Evolutionary conservation across 2,888 invertebrate species (phyloP).

Genomic region (Chrysopilus asiliformis): DNA sequence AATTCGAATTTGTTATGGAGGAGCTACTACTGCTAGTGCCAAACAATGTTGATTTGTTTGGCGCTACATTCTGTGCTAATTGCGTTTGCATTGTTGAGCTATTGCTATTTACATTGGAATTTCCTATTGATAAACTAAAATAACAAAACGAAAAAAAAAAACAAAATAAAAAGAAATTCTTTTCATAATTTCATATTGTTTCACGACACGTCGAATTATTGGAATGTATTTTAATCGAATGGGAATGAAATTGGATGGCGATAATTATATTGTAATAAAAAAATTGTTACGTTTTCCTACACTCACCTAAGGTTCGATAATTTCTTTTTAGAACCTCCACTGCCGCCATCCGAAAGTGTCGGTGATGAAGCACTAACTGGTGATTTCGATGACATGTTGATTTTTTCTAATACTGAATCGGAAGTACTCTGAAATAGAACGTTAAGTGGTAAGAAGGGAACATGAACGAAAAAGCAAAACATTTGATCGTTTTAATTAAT

Average conservation of each 20-base stretch:
- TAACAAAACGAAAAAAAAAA: no score
- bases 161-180: no score
- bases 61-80: constrained; percentile 23
- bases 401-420: constrained; percentile 42
- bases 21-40: constrained; percentile 15
- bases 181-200: no score
- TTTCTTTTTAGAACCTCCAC: constrained; percentile 16
- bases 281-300: no score
- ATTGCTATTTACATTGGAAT: constrained; percentile 30
- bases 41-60: constrained; percentile 34
- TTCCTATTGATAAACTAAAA: constrained; percentile 33
- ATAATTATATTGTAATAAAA: not conserved
- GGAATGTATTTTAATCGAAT: no score
- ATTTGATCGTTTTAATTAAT: not conserved
- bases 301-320: constrained; percentile 13
- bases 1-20: constrained; percentile 9
- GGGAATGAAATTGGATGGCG: not conserved
- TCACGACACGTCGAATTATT: no score
- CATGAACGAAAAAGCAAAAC: not conserved
- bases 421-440: constrained; percentile 41
- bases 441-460: constrained; percentile 11
- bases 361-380: constrained; percentile 27
- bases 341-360: constrained; percentile 28
- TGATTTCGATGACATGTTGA: constrained; percentile 22
- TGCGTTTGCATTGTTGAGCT: constrained; percentile 17